These are phyloP conservation scores for Meda fulgida DNA, from an alignment of 2,797 vertebrate species.

Conservation along the genomic window DNA sequence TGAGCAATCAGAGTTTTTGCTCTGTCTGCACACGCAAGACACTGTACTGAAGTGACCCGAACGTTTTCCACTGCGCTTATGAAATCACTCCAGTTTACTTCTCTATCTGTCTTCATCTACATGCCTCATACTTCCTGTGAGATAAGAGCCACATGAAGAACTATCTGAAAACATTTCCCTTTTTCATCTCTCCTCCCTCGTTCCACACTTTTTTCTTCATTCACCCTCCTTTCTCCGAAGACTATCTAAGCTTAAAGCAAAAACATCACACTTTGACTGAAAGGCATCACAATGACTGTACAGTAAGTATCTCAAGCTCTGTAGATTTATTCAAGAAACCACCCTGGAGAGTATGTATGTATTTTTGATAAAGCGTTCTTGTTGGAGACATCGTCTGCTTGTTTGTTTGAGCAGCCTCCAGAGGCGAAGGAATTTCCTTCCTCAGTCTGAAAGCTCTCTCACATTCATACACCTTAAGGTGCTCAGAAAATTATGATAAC, in stretches of 20 bases:
- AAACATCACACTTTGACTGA: conserved; percentile 24
- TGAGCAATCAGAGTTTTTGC: conserved; percentile 57
- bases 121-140: conserved; percentile 11
- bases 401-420: conserved; percentile 44
- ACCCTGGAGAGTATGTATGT: conserved; percentile 32
- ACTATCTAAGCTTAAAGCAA: conserved; percentile 35
- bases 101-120: conserved; percentile 18
- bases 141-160: conserved; percentile 9
- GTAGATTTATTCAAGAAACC: conserved; percentile 21
- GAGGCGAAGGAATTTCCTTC: conserved; percentile 40
- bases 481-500: conserved; percentile 46
- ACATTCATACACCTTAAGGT: neutral
- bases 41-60: conserved; percentile 32
- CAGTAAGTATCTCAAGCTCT: conserved; percentile 9
- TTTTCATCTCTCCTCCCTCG: conserved; percentile 1
- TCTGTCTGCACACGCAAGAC: conserved; percentile 37
- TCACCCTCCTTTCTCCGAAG: conserved; percentile 24
- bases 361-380: conserved; percentile 45
- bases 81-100: conserved; percentile 45
- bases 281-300: conserved; percentile 20
- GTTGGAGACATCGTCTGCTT: conserved; percentile 39
- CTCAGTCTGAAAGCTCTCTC: conserved; percentile 23
- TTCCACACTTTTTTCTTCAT: conserved; percentile 17
- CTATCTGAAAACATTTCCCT: conserved; percentile 27
- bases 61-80: conserved; percentile 8